Evolutionary conservation across 2,888 invertebrate genomes (phyloP).

Genomic region (Cheilosia vernalis): DNA sequence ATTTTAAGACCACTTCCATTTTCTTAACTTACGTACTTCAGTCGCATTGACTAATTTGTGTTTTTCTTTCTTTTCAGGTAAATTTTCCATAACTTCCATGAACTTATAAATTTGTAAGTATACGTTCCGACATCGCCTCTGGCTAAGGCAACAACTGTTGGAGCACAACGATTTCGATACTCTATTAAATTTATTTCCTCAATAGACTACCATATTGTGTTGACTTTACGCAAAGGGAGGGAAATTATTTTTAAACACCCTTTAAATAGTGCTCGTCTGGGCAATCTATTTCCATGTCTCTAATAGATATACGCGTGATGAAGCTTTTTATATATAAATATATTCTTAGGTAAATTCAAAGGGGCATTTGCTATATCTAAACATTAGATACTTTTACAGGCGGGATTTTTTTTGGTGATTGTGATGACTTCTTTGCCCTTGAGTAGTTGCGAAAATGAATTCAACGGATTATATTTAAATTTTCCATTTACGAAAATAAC

Average conservation of each 20-base stretch:
- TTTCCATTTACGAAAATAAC: too few relatives aligned
- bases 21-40: too few relatives aligned
- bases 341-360: not conserved
- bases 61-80: not conserved
- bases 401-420: not conserved
- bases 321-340: not conserved
- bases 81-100: not conserved
- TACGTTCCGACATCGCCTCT: not conserved
- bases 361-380: not conserved
- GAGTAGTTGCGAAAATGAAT: not conserved
- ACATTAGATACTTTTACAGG: not conserved
- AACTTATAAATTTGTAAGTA: not conserved
- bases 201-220: too few relatives aligned
- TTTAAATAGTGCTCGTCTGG: not conserved
- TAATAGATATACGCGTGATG: not conserved
- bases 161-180: not conserved
- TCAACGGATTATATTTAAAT: not conserved
- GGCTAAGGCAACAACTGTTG: not conserved
- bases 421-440: not conserved
- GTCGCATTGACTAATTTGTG: not conserved
- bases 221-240: not conserved
- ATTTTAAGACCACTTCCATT: too few relatives aligned
- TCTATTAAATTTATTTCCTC: too few relatives aligned
- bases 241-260: slow-evolving; percentile 17
- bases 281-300: not conserved